Evolutionary conservation across 1,140 invertebrate species (phyloP).

Genomic region (Muscidifurax raptorellus): DNA sequence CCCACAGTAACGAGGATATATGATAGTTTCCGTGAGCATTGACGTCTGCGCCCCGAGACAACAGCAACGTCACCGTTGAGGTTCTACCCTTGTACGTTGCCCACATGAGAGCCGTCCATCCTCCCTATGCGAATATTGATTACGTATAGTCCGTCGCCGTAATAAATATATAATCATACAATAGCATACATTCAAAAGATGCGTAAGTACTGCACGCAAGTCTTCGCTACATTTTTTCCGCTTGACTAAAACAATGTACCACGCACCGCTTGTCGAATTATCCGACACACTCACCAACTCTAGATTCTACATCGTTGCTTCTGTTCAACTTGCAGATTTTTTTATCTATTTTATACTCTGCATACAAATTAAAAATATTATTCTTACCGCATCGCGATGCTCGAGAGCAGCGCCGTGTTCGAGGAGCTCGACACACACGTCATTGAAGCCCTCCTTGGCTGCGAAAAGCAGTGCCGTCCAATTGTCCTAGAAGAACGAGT

Average conservation of each 20-base stretch:
- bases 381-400: slow-evolving; percentile 91
- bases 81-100: slow-evolving; percentile 94
- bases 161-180: no score
- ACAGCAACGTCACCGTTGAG: slow-evolving; percentile 86
- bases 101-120: slow-evolving; percentile 99
- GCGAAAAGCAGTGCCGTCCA: slow-evolving; percentile 95
- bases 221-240: no score
- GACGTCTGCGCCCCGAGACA: slow-evolving; percentile 93
- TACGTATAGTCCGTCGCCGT: no score
- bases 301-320: no score
- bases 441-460: slow-evolving; percentile 90
- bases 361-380: not conserved
- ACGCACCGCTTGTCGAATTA: no score
- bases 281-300: no score
- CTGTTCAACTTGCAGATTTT: no score
- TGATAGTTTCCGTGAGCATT: slow-evolving; percentile 98
- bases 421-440: slow-evolving; percentile 88
- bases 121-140: slow-evolving; percentile 81
- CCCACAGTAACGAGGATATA: slow-evolving; percentile 95
- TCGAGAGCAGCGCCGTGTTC: slow-evolving; percentile 92
- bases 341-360: no score
- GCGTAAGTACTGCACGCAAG: no score
- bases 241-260: no score
- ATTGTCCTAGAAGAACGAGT: slow-evolving; percentile 81
- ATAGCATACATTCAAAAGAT: no score